Evolutionary conservation across 1,140 invertebrate genomes (phyloP).

Genomic region (Heterodera schachtii): DNA sequence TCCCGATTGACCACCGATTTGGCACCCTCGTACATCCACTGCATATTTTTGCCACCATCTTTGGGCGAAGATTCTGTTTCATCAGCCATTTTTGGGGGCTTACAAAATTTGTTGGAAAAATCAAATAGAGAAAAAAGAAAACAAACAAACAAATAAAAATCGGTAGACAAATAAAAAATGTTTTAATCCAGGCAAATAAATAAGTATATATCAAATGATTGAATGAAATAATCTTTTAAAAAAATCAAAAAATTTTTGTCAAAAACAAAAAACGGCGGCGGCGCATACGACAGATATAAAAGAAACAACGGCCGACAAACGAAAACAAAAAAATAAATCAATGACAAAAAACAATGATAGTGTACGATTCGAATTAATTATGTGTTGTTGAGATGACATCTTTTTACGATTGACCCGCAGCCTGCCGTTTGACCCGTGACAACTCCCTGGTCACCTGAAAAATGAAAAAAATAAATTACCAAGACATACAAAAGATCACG

Average conservation of each 20-base stretch:
- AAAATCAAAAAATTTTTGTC: conserved; percentile 11
- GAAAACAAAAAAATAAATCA: conserved; percentile 7
- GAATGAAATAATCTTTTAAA: not conserved
- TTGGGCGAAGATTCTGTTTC: not conserved
- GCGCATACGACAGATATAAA: not conserved
- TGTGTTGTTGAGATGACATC: not conserved
- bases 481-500: too few species aligned
- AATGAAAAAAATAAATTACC: not conserved
- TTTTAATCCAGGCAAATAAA: too few species aligned
- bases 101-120: not conserved
- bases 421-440: conserved; percentile 43
- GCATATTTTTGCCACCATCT: conserved; percentile 30
- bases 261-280: not conserved
- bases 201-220: not conserved
- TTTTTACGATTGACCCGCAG: conserved; percentile 18
- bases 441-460: conserved; percentile 34
- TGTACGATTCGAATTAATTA: not conserved
- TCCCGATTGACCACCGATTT: conserved; percentile 52
- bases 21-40: conserved; percentile 55
- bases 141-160: not conserved
- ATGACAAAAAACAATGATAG: not conserved
- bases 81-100: too few species aligned
- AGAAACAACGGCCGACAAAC: conserved; percentile 1
- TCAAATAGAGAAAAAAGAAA: not conserved
- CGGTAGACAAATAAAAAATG: too few species aligned